These are phyloP conservation scores for Schizopygopsis pylzovi DNA, from an alignment of 2,797 vertebrate genomes.

Conservation along the genomic window DNA sequence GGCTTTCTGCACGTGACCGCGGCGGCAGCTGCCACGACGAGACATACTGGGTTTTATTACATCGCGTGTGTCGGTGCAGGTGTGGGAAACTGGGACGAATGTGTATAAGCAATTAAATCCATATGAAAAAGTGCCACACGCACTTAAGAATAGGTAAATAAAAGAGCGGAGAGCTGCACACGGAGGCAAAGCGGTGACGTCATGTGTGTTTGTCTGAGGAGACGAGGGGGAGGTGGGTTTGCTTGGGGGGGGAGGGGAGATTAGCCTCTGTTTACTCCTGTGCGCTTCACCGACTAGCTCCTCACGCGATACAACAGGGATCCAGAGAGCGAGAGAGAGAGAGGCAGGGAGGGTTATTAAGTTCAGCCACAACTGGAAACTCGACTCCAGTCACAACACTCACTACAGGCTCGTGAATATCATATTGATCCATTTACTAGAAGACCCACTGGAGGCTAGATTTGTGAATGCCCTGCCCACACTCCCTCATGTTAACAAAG, in stretches of 20 bases:
- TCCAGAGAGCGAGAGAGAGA: constrained; percentile 38
- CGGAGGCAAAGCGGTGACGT: constrained; percentile 58
- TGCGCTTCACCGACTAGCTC: constrained; percentile 55
- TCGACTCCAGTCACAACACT: constrained; percentile 61
- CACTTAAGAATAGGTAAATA: background rate
- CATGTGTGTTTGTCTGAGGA: constrained; percentile 65
- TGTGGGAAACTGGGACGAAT: constrained; percentile 8
- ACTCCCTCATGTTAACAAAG: constrained; percentile 37
- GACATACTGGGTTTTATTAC: constrained; percentile 25
- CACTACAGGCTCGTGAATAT: constrained; percentile 51
- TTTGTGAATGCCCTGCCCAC: constrained; percentile 38
- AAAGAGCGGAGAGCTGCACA: constrained; percentile 20
- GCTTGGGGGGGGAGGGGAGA: constrained; percentile 57
- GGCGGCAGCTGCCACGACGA: constrained; percentile 31
- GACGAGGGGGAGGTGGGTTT: constrained; percentile 50
- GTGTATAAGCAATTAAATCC: constrained; percentile 6
- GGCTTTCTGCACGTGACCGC: constrained; percentile 25
- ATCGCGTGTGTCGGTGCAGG: constrained; percentile 32
- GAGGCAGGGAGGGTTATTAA: constrained; percentile 38
- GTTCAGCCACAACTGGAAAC: constrained; percentile 66
- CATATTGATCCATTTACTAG: constrained; percentile 63
- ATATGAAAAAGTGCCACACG: background rate
- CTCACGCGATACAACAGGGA: constrained; percentile 63
- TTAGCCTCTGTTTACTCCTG: constrained; percentile 68
- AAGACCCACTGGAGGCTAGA: constrained; percentile 52